Percentiles rank a stretch among this genome's conserved stretches.
Evolutionary conservation across 2,113 vertebrate species (phyloP).

Genomic region (Excalfactoria chinensis): DNA sequence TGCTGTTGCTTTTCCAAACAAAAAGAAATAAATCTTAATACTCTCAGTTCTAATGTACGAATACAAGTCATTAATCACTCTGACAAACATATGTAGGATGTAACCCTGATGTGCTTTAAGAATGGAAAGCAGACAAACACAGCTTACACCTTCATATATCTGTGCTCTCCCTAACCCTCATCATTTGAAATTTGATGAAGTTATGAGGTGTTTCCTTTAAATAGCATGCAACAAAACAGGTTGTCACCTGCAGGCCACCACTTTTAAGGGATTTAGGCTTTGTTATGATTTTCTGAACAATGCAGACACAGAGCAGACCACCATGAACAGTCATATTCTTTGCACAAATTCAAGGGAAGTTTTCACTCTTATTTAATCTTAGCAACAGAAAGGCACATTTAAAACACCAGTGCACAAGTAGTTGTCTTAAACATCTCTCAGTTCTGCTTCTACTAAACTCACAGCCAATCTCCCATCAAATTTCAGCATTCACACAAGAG

Average conservation of each 20-base stretch:
- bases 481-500: not conserved
- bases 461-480: not conserved
- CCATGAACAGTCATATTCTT: not conserved
- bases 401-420: not conserved
- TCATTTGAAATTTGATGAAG: not conserved
- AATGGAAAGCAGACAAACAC: constrained; percentile 76
- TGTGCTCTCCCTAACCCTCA: constrained; percentile 71
- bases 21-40: constrained; percentile 76
- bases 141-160: constrained; percentile 77
- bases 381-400: not conserved
- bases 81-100: constrained; percentile 75
- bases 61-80: constrained; percentile 76
- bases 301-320: not conserved
- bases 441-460: not conserved
- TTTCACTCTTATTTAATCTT: not conserved
- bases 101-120: constrained; percentile 78
- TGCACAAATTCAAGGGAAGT: not conserved
- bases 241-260: not conserved
- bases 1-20: constrained; percentile 63
- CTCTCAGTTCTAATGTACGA: constrained; percentile 57
- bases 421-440: not conserved
- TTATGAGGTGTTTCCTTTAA: constrained; percentile 72
- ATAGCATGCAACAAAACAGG: not conserved
- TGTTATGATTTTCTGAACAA: not conserved
- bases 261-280: not conserved